Evolutionary conservation across 2,888 invertebrate genomes (phyloP).

Genomic region (Tortricodes alternella): DNA sequence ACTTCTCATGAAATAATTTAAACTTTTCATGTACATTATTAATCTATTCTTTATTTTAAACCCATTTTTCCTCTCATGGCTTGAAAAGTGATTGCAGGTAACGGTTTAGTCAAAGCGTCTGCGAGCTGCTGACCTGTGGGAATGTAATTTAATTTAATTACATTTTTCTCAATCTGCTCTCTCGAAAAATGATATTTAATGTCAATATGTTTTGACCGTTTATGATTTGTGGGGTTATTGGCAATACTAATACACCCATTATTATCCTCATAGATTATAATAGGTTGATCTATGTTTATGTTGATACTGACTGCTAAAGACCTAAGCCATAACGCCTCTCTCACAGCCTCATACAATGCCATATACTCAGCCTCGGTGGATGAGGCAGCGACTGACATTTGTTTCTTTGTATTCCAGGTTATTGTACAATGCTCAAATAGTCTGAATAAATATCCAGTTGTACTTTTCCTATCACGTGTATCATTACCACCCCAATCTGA

Average conservation of each 20-base stretch:
- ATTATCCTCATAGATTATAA: conserved; percentile 45
- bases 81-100: conserved; percentile 14
- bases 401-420: neutral
- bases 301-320: conserved; percentile 39
- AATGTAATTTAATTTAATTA: conserved; percentile 35
- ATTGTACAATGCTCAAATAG: too few relatives aligned
- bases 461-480: neutral
- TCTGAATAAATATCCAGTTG: too few relatives aligned
- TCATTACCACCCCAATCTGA: neutral
- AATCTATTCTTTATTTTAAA: neutral
- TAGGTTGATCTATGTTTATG: conserved; percentile 30
- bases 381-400: neutral
- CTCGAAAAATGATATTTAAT: conserved; percentile 39
- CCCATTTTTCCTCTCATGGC: conserved; percentile 6
- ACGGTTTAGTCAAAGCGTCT: conserved; percentile 18
- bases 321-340: conserved; percentile 46
- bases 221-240: too few relatives aligned
- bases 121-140: conserved; percentile 35
- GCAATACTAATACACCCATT: conserved; percentile 34
- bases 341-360: conserved; percentile 29
- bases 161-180: conserved; percentile 33
- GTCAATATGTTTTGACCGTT: conserved; percentile 47
- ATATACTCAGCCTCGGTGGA: neutral
- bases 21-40: neutral
- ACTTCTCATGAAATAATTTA: neutral